phyloP scores from a whole-genome alignment of 1,140 invertebrate genomes.

The Pseudomyrmex cubaensis region DNA sequence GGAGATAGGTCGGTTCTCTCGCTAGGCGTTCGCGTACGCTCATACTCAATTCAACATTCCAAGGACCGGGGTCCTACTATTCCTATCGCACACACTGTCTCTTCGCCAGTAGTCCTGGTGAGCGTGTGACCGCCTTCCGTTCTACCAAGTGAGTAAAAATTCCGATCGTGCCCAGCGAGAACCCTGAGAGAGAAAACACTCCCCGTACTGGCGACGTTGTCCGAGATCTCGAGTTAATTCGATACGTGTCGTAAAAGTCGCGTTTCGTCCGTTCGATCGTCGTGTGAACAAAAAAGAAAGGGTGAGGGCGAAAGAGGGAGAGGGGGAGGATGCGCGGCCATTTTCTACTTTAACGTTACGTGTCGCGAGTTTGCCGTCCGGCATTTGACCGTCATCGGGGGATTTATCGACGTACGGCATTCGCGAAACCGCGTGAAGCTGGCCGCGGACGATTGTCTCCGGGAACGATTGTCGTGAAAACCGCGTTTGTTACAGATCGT shows the following conservation, averaged over 20 bases:
- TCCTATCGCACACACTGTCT: conserved; percentile 76
- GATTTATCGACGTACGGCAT: neutral
- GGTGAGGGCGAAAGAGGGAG: no score
- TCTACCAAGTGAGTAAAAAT: conserved; percentile 56
- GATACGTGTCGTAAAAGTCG: neutral
- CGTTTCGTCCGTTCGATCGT: conserved; percentile 1
- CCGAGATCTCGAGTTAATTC: neutral
- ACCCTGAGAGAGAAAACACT: neutral
- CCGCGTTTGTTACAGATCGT: no score
- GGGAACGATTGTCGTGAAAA: neutral
- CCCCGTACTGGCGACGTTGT: neutral
- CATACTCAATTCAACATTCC: conserved; percentile 87
- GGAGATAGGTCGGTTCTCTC: conserved; percentile 47
- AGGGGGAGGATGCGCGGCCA: conserved; percentile 18
- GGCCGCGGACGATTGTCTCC: neutral
- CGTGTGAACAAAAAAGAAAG: neutral
- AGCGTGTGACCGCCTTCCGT: conserved; percentile 78
- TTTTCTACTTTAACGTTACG: conserved; percentile 28
- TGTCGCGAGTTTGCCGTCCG: neutral
- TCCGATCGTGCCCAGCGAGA: no score
- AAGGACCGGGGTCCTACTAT: conserved; percentile 86
- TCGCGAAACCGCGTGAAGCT: neutral
- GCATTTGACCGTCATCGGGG: neutral
- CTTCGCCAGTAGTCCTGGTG: conserved; percentile 87
- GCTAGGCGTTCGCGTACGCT: conserved; percentile 78